Conservation (phyloP, 1,140 invertebrate genomes). For the Amphibalanus amphitrite region DNA sequence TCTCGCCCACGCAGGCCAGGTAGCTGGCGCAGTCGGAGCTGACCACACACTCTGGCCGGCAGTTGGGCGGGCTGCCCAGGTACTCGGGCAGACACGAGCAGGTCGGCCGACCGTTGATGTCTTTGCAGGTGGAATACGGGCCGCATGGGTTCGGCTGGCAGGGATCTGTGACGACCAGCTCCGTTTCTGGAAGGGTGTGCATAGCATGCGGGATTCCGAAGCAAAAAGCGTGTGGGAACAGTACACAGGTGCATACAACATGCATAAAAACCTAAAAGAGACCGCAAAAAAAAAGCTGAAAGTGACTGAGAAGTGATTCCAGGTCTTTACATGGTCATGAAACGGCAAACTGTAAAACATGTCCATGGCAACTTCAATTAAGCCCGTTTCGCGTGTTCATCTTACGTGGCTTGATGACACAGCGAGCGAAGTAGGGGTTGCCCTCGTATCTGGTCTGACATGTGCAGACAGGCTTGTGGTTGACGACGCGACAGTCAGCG, state of each 20-base stretch:
- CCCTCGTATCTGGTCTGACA: slow-evolving; percentile 65
- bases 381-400: not conserved
- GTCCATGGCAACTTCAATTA: too few relatives aligned
- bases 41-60: slow-evolving; percentile 31
- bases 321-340: too few relatives aligned
- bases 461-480: slow-evolving; percentile 42
- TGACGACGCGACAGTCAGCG: slow-evolving; percentile 41
- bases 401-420: slow-evolving; percentile 28
- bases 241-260: not conserved
- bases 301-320: not conserved
- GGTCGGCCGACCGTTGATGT: slow-evolving; percentile 42
- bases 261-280: not conserved
- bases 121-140: slow-evolving; percentile 46
- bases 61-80: slow-evolving; percentile 46
- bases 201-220: too few relatives aligned
- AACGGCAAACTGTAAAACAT: too few relatives aligned
- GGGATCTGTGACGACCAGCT: slow-evolving; percentile 18
- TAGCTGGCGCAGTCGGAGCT: slow-evolving; percentile 25
- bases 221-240: too few relatives aligned
- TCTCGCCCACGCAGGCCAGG: slow-evolving; percentile 23
- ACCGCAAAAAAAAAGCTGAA: not conserved
- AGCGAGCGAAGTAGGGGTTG: slow-evolving; percentile 50
- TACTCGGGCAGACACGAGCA: slow-evolving; percentile 44
- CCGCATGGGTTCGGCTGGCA: slow-evolving; percentile 45
- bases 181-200: not conserved